Base-by-base conservation (phyloP, 2,113 vertebrate species). In the Pangasianodon hypophthalmus region DNA sequence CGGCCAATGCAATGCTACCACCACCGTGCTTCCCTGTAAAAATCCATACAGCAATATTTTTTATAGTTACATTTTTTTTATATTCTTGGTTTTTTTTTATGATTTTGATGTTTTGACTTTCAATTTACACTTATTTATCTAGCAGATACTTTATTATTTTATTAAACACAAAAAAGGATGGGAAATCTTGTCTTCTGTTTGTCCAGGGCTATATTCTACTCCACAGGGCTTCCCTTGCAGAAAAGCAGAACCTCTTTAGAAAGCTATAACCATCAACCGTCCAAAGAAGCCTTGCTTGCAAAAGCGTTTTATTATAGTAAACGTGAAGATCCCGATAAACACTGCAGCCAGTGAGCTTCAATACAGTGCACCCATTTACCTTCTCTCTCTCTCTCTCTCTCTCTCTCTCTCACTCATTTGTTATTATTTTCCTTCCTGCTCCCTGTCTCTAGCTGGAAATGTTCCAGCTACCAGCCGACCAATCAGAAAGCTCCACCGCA, bases 401-500 rank as follows among this genome's bases (percentile, higher is more conserved):
- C 71, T 89, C 13, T 81, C 88, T 48, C 90, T 88, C 85, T 4
- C 83, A 90, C 89, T 90, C 37, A 87, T 89, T 89, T 91, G 84
- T 92, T 92, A 89, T 92, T 91, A 89, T 91, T 92, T 92, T 91
- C 85, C 87, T 92, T 92, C 85, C 89, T 52, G 32, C 79, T 82
- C 89, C 67, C 86, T 87, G 94, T 92, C 91, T 89, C 46, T 90
- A 86, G 48, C 13, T 93, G 95, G 94, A 94, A 87, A 64, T 3
- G 64, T 46, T 90, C 94, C 94, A 95, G 85, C 71, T 44, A 46
- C 10, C 69, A 89, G 81, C 60, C 75, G 90, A 84, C 95, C 96
- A 96, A 96, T 95, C 92, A 91, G 71, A 29, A 52, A 86, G 85
- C 85, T 88, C 90, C 95, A 95, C 88, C 89, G 91, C 92, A 92